Conservation (phyloP, 2,113 vertebrate genomes). For the Gobiocypris rarus region DNA sequence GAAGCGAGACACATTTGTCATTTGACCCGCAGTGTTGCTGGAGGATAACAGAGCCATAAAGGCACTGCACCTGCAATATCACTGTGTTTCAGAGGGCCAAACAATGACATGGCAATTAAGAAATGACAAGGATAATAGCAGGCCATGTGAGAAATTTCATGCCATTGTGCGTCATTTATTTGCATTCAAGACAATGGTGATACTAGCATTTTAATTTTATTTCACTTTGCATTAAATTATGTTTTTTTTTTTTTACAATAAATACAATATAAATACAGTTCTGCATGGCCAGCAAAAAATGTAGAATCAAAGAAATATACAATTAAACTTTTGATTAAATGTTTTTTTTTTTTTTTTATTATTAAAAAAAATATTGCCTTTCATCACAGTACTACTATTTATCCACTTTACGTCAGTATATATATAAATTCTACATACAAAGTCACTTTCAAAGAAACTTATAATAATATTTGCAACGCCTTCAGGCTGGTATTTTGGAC, state of each 20-base stretch:
- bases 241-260: too few species aligned
- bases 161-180: neutral
- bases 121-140: constrained; percentile 42
- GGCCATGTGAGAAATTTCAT: constrained; percentile 11
- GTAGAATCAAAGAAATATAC: too few species aligned
- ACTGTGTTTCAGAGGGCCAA: constrained; percentile 31
- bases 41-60: constrained; percentile 44
- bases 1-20: constrained; percentile 48
- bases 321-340: too few species aligned
- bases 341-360: too few species aligned
- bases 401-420: neutral
- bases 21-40: constrained; percentile 43
- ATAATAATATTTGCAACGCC: too few species aligned
- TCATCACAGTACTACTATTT: neutral
- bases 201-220: neutral
- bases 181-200: constrained; percentile 1
- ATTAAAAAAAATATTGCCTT: neutral
- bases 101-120: constrained; percentile 35
- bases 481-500: neutral
- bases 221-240: too few species aligned
- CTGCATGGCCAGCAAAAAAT: too few species aligned
- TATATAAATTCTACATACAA: too few species aligned
- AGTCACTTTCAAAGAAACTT: neutral
- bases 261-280: too few species aligned
- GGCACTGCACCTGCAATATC: constrained; percentile 41